Evolutionary conservation across 1,140 invertebrate species (phyloP), one percentile per base, ranked within the genome.

Genomic region (Cardiocondyla obscurior): DNA sequence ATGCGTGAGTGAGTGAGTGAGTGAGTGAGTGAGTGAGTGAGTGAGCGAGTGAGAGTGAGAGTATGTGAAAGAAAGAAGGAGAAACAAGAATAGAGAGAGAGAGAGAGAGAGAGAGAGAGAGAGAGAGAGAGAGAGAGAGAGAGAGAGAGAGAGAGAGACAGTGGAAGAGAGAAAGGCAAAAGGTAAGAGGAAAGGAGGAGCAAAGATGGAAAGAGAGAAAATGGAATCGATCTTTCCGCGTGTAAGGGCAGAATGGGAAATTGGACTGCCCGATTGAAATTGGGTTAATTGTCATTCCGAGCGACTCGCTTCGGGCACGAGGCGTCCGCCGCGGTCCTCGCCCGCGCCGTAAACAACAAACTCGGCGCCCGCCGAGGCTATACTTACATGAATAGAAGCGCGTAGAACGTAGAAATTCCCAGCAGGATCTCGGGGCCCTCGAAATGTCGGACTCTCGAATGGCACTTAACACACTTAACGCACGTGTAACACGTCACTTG

Each of bases 401-500:
- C 10, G 70, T 30, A 60, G 39, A 60, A 25, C 4, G 39, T 60
- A 8, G 55, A 73, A 60, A 60, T 60, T 3, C 25, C 25, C 30
- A 36, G 22, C 19, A 74, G 25, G 25, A 74, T 42, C 12, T 46
- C 4, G 14, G 12, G 36, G 3, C 58, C 36, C 70, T 60, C 53
- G 36, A 28, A 74, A 44, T 58, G 10, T 73, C 70, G 28, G n/a
- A 49, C 10, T 58, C 10, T 58, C 70, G 14, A 36, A 44, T 60
- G 53, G 70, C 53, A 74, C 70, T 74, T 30, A 74, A 74, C 25
- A 58, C 70, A 73, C 51, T 73, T 10, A 49, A 39, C n/a, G 55
- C 70, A 74, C 53, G 12, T 60, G 36, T 60, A 60, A 74, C 70
- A 74, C 25, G 53, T 74, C 70, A 74, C 70, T 74, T 74, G 30